Conservation (phyloP, 2,888 invertebrate species). For the Neuroscelio doddi region DNA sequence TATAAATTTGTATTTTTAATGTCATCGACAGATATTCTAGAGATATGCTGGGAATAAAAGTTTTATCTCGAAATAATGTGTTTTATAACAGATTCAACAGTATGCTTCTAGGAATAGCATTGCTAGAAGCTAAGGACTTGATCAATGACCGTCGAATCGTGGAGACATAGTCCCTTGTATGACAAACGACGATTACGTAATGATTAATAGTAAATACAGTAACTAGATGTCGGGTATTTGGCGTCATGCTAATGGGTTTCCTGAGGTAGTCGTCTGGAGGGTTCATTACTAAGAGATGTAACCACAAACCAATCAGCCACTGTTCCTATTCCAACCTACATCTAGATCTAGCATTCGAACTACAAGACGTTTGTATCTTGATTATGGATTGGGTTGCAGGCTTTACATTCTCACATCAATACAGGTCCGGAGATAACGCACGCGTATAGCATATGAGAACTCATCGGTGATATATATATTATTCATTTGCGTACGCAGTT, state of each 20-base stretch:
- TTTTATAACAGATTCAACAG: background rate
- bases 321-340: constrained; percentile 54
- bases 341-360: constrained; percentile 54
- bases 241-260: constrained; percentile 67
- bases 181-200: constrained; percentile 44
- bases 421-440: constrained; percentile 25
- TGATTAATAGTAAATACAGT: constrained; percentile 49
- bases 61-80: too few relatives aligned
- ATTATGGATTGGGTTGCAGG: constrained; percentile 55
- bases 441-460: constrained; percentile 21
- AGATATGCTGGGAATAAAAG: too few relatives aligned
- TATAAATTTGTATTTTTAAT: too few relatives aligned
- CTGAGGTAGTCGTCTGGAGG: constrained; percentile 69
- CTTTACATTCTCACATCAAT: constrained; percentile 34
- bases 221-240: constrained; percentile 54
- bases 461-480: constrained; percentile 12
- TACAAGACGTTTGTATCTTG: constrained; percentile 63
- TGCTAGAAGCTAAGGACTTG: constrained; percentile 14
- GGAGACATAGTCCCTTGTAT: constrained; percentile 42
- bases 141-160: constrained; percentile 37
- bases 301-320: constrained; percentile 70
- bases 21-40: too few relatives aligned
- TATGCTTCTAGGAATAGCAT: constrained; percentile 27
- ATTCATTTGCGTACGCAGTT: background rate
- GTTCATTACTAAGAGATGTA: constrained; percentile 70